These are phyloP conservation scores for Phengaris arion DNA, from an alignment of 2,888 invertebrate genomes.

Conservation along the genomic window DNA sequence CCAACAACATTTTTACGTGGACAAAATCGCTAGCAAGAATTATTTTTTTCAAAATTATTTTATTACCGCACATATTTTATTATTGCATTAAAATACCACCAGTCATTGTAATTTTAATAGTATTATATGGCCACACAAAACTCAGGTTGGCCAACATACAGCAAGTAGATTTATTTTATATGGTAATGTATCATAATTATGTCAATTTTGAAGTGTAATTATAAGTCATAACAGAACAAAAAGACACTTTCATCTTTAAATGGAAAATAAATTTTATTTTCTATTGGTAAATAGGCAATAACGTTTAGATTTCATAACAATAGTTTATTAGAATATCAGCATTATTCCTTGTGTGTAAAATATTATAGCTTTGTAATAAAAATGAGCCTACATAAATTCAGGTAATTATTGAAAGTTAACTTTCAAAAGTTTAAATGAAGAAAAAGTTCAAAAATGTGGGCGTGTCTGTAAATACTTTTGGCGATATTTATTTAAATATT, in stretches of 20 bases:
- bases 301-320: neutral
- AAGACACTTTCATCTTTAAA: neutral
- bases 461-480: neutral
- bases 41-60: too few relatives aligned
- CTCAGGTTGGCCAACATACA: too few relatives aligned
- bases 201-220: neutral
- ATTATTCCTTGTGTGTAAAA: neutral
- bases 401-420: slow-evolving; percentile 46
- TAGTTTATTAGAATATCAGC: neutral
- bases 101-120: too few relatives aligned
- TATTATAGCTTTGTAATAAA: slow-evolving; percentile 32
- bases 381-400: slow-evolving; percentile 68
- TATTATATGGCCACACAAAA: too few relatives aligned
- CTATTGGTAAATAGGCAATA: neutral
- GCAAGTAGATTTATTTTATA: too few relatives aligned
- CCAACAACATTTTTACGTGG: too few relatives aligned
- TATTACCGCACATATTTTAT: too few relatives aligned
- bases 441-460: neutral
- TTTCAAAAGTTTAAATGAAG: neutral
- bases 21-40: too few relatives aligned
- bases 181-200: too few relatives aligned
- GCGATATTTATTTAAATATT: neutral
- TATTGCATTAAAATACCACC: too few relatives aligned
- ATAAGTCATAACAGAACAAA: neutral
- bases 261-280: neutral